Evolutionary conservation across 2,888 invertebrate species (phyloP).

Genomic region (Idaea biselata): DNA sequence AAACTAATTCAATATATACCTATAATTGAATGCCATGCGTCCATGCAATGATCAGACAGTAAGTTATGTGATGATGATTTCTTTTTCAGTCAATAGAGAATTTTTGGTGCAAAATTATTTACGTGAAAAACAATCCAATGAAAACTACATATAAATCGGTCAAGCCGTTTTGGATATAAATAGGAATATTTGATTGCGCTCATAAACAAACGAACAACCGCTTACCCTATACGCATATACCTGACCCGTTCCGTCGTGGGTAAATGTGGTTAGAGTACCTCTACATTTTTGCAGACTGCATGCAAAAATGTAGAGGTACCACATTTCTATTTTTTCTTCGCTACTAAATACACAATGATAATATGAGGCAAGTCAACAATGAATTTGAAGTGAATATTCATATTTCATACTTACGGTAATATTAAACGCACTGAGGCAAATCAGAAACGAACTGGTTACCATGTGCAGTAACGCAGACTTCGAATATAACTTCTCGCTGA

Average conservation of each 20-base stretch:
- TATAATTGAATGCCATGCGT: too few relatives aligned
- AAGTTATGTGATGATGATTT: too few relatives aligned
- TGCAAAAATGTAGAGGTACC: too few relatives aligned
- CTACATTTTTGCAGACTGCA: too few relatives aligned
- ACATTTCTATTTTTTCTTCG: too few relatives aligned
- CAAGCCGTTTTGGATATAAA: too few relatives aligned
- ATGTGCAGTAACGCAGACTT: conserved; percentile 58
- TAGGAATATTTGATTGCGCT: too few relatives aligned
- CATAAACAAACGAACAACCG: too few relatives aligned
- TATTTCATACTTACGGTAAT: conserved; percentile 46
- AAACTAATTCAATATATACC: conserved; percentile 8
- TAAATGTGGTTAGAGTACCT: too few relatives aligned
- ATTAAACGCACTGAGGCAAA: conserved; percentile 62
- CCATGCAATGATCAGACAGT: too few relatives aligned
- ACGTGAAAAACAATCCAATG: not conserved
- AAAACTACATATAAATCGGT: not conserved
- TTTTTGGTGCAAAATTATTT: not conserved
- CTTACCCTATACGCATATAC: too few relatives aligned
- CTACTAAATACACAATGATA: not conserved
- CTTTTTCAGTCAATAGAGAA: not conserved
- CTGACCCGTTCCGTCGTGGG: too few relatives aligned
- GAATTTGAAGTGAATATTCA: conserved; percentile 2
- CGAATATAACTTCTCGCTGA: conserved; percentile 50
- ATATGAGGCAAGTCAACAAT: not conserved
- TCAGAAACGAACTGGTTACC: conserved; percentile 55